Base-by-base conservation (phyloP, 2,113 vertebrate genomes). In the Sigmodon hispidus region DNA sequence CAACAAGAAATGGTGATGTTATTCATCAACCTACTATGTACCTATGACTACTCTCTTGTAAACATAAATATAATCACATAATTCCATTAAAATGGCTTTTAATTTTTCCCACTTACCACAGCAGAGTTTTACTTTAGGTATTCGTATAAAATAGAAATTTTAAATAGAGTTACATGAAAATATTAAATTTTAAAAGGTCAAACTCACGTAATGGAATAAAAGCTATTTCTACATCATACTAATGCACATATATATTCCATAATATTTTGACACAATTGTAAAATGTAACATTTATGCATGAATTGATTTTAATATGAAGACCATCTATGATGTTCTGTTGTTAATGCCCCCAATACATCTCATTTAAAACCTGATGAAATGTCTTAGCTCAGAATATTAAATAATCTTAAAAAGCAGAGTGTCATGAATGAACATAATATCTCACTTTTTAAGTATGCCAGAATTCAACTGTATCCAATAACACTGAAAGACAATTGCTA, bases 81-180 rank as follows among this genome's bases (percentile, higher is more conserved):
- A 90, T 87, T 43, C 36, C 16, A 15, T 29, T 67, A 45, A 52
- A 11, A 48, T 67, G 50, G 13, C 3, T 86, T 36, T 1, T 86
- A 77, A 48, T 45, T 83, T 94, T 92, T n/a, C 48, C 24, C 70
- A 79, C 29, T 77, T 79, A 89, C 0, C 1, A 91, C 1, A 69
- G 15, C 31, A 80, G 65, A 85, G 9, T 92, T 91, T 75, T 72
- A 88, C 29, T 63, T n/a, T 77, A 69, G 17, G 7, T 61, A 48
- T 89, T 72, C 89, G 45, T 7, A 50, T 73, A 73, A 88, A 43
- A 72, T 73, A 5, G 8, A 77, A 96, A 89, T 96, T 70, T 89
- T 17, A 94, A 72, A 24, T 45, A 63, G 4, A 22, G 22, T 40
- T 8, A 0, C 36, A 72, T 85, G 21, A 73, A 86, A 93, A 80